phyloP scores from a whole-genome alignment of 35 echinoderm and acorn worm species.

The Heliocidaris tuberculata region DNA sequence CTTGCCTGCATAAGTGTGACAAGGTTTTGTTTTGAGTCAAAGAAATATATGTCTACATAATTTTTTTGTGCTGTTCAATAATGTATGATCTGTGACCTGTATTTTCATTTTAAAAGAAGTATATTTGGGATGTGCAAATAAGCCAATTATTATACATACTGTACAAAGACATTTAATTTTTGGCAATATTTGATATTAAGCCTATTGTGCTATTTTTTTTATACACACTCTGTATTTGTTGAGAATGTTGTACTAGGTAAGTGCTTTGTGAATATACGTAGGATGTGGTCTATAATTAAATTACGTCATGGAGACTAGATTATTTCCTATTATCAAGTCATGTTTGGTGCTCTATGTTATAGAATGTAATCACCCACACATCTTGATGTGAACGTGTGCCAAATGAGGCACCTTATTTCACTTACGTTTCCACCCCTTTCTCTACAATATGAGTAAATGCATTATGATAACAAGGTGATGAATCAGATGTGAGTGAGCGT shows the following conservation, averaged over 20 bases:
- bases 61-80: too few relatives aligned
- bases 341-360: not conserved
- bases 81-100: too few relatives aligned
- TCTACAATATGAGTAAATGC: not conserved
- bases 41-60: not conserved
- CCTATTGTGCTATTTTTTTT: not conserved
- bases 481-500: too few relatives aligned
- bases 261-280: not conserved
- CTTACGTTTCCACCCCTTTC: too few relatives aligned
- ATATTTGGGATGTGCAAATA: too few relatives aligned
- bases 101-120: too few relatives aligned
- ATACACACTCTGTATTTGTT: not conserved
- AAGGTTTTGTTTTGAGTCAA: not conserved
- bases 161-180: too few relatives aligned
- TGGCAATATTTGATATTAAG: too few relatives aligned
- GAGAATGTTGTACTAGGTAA: not conserved
- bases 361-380: not conserved
- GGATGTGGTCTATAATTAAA: not conserved
- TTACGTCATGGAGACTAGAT: not conserved
- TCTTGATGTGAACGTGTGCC: not conserved
- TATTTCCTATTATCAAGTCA: not conserved
- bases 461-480: not conserved
- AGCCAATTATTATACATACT: too few relatives aligned
- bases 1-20: too few relatives aligned
- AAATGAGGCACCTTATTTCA: not conserved